Evolutionary conservation across 2,113 vertebrate species (phyloP), one percentile per base, ranked within the genome.

Genomic region (Neodontobutis hainanensis): DNA sequence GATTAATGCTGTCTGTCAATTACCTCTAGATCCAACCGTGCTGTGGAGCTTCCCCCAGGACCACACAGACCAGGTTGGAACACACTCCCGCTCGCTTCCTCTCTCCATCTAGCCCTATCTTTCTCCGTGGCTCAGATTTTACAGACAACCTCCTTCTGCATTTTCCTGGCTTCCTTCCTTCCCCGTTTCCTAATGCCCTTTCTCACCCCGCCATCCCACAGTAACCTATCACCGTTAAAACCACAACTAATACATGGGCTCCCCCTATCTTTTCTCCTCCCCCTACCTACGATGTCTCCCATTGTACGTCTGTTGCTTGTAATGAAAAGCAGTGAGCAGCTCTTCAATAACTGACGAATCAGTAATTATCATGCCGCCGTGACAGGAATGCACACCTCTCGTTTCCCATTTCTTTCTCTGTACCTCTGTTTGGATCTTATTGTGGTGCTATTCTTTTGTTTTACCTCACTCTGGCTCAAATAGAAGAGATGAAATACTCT

Each of bases 41-140:
- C 91, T 98, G 92, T 99, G 97, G 97, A 98, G 96, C 93, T 99
- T 98, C 94, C 97, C 97, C 78, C 95, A 97, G 94, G 97, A 98
- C 94, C 97, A 95, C 91, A 94, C 94, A 94, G 96, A 99, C 93
- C 96, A 99, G 97, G 97, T 99, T 95, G 93, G 96, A 93, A 94
- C 93, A 92, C 89, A 91, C 91, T 90, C 88, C 90, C 70, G 82
- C 72, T 83, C 19, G 78, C 86, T 77, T 61, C 14, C 46, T 16
- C 66, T 51, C 60, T 50, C 58, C 44, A 10, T 38, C 58, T 51
- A 50, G 53, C 61, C 48, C 55, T 35, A 46, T 47, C 62, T 68
- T 70, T 53, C 70, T 71, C 71, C 32, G 43, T 64, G 42, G 32
- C 53, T 61, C 74, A 43, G 15, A 15, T 10, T 50, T 74, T 65